Conservation (phyloP, 2,113 vertebrate species). For the Ariopsis seemanni region DNA sequence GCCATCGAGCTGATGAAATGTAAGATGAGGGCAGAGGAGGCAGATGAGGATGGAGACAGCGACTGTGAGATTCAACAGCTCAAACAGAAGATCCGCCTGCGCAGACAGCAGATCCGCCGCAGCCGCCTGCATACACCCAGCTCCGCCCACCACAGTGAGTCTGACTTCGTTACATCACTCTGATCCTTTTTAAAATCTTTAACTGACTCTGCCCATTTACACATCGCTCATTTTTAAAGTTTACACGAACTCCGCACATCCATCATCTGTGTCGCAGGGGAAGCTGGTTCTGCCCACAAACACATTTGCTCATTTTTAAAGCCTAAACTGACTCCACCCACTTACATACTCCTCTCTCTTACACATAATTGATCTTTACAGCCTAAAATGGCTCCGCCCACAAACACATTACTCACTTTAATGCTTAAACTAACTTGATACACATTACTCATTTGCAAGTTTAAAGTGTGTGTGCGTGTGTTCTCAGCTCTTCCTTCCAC, state of each 20-base stretch:
- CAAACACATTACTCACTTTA: not conserved
- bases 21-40: conserved; percentile 81
- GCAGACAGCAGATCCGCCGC: conserved; percentile 89
- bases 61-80: conserved; percentile 95
- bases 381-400: not conserved
- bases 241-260: not conserved
- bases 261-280: no score
- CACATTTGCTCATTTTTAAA: not conserved
- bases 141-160: conserved; percentile 63
- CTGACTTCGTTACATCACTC: not conserved
- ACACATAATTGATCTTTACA: not conserved
- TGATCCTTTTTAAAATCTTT: not conserved
- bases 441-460: not conserved
- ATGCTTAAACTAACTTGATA: not conserved
- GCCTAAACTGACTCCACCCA: not conserved
- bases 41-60: conserved; percentile 85
- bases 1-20: conserved; percentile 99
- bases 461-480: not conserved
- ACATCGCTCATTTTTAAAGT: not conserved
- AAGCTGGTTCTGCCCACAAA: no score
- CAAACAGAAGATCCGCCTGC: conserved; percentile 93
- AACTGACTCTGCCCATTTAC: not conserved
- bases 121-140: conserved; percentile 69
- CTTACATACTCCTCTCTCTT: not conserved
- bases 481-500: conserved; percentile 77